These are phyloP conservation scores for Macrophya annulata DNA, from an alignment of 2,888 invertebrate species.

Conservation along the genomic window DNA sequence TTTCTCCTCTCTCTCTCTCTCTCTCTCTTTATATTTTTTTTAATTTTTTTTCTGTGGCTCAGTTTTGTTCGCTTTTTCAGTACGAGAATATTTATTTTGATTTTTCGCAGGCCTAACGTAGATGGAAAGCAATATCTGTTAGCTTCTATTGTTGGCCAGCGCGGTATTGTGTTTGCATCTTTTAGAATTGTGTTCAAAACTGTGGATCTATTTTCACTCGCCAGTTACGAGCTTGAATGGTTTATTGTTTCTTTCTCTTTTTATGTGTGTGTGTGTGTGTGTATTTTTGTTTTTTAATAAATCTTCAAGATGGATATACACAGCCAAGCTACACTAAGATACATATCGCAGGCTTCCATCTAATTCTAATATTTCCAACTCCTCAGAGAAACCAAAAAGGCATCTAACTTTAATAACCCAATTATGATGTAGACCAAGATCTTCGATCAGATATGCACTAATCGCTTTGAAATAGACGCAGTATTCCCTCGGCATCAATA, in stretches of 20 bases:
- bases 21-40: background rate
- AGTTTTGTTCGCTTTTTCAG: background rate
- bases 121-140: constrained; percentile 43
- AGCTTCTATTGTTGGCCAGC: constrained; percentile 19
- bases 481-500: constrained; percentile 1
- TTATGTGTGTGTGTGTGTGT: no score
- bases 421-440: background rate
- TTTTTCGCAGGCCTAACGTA: background rate
- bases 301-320: background rate
- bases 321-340: background rate
- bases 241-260: background rate
- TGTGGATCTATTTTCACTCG: constrained; percentile 16
- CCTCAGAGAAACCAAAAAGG: background rate
- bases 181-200: constrained; percentile 11
- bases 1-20: background rate
- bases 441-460: constrained; percentile 19
- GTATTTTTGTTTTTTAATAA: background rate
- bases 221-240: background rate
- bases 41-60: background rate
- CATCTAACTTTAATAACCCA: background rate
- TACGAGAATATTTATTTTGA: constrained; percentile 16
- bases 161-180: constrained; percentile 19
- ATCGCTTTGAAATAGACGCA: constrained; percentile 23
- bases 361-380: background rate
- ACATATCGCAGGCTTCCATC: background rate